Conservation (phyloP, 2,888 invertebrate genomes). For the Scaptomyza polygonia region DNA sequence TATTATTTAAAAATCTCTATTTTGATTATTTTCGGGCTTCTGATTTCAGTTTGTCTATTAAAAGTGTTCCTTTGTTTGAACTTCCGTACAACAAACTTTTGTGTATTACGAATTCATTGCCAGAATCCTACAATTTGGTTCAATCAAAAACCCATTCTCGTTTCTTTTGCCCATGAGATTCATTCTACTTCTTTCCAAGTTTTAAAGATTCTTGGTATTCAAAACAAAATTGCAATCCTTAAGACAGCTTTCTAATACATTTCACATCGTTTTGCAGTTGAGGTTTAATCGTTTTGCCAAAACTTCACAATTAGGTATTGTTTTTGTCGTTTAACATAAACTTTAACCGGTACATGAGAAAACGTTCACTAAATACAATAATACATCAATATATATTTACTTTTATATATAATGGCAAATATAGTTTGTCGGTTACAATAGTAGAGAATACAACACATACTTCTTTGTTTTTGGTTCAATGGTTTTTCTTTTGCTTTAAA, state of each 20-base stretch:
- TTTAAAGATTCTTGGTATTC: too few relatives aligned
- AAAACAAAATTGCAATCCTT: neutral
- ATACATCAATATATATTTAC: neutral
- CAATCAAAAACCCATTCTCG: too few relatives aligned
- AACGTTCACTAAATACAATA: slow-evolving; percentile 5
- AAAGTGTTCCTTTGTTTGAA: too few relatives aligned
- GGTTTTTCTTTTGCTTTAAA: slow-evolving; percentile 10
- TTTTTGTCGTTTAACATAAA: neutral
- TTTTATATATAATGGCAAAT: slow-evolving; percentile 7
- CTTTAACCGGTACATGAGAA: neutral
- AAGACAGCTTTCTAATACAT: slow-evolving; percentile 1
- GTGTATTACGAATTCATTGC: too few relatives aligned
- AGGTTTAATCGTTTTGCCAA: neutral
- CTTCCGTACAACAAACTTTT: too few relatives aligned
- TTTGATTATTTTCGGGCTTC: slow-evolving; percentile 18
- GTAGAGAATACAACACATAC: slow-evolving; percentile 19
- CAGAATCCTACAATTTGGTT: too few relatives aligned
- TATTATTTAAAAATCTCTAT: slow-evolving; percentile 4
- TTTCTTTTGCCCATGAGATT: too few relatives aligned
- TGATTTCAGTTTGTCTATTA: slow-evolving; percentile 14
- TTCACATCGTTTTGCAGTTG: neutral
- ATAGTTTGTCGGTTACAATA: slow-evolving; percentile 12
- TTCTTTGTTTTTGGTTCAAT: neutral
- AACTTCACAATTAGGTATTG: neutral
- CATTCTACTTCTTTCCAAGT: too few relatives aligned